Evolutionary conservation across 2,888 invertebrate genomes (phyloP).

Genomic region (Acleris laterana): DNA sequence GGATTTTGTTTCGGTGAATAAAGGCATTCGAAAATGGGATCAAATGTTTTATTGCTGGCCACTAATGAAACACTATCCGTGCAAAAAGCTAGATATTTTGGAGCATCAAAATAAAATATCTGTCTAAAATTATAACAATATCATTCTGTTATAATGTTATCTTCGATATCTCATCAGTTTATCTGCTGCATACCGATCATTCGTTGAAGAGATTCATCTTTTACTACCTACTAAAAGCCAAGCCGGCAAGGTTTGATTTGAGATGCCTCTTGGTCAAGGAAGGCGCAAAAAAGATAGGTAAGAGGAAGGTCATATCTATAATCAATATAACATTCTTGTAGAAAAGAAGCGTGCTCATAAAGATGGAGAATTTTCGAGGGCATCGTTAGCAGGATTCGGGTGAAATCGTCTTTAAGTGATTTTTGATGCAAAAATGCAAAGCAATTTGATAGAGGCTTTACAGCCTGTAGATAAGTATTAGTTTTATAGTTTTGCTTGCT

Average conservation of each 20-base stretch:
- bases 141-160: conserved; percentile 34
- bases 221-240: conserved; percentile 51
- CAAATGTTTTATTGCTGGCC: conserved; percentile 34
- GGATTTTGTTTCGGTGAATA: neutral
- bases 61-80: neutral
- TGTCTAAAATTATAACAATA: conserved; percentile 31
- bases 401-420: conserved; percentile 25
- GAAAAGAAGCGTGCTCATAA: conserved; percentile 44
- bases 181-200: conserved; percentile 58
- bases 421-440: conserved; percentile 24
- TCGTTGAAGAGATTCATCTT: conserved; percentile 70
- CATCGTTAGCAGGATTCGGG: conserved; percentile 29
- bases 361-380: conserved; percentile 22
- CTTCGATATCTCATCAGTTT: conserved; percentile 51
- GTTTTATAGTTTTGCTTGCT: neutral
- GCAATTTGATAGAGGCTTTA: conserved; percentile 27
- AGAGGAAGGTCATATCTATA: conserved; percentile 60
- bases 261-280: conserved; percentile 65
- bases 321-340: conserved; percentile 49
- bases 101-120: conserved; percentile 2
- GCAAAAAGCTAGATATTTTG: conserved; percentile 2
- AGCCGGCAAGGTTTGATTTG: conserved; percentile 61
- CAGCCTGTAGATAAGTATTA: neutral
- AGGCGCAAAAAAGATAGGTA: conserved; percentile 57
- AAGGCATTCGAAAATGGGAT: conserved; percentile 29